Evolutionary conservation across 2,888 invertebrate genomes (phyloP).

Genomic region (Drosophila suboccidentalis): DNA sequence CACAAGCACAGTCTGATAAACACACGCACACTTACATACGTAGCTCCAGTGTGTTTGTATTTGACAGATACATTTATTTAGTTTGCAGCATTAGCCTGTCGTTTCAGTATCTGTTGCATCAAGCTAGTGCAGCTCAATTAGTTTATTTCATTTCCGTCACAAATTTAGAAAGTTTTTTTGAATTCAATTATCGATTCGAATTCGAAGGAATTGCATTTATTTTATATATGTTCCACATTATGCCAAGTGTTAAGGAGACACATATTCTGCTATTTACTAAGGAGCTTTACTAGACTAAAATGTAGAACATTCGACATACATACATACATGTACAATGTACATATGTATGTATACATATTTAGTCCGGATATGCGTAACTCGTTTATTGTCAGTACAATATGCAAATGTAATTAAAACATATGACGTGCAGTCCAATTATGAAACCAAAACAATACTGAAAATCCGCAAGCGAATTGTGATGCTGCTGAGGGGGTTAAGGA

Average conservation of each 20-base stretch:
- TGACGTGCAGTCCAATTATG: conserved; percentile 32
- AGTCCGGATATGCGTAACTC: conserved; percentile 43
- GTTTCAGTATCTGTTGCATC: conserved; percentile 15
- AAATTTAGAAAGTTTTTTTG: conserved; percentile 14
- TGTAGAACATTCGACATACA: background rate
- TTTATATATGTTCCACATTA: background rate
- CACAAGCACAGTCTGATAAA: conserved; percentile 15
- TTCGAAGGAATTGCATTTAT: background rate
- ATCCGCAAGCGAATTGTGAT: conserved; percentile 5
- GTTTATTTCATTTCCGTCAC: conserved; percentile 52
- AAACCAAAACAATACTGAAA: conserved; percentile 17
- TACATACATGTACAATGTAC: background rate
- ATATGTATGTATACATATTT: background rate
- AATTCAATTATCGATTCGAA: conserved; percentile 1
- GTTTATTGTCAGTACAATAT: conserved; percentile 60
- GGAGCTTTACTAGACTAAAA: background rate
- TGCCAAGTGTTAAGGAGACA: background rate
- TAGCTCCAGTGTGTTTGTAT: conserved; percentile 4
- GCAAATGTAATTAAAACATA: conserved; percentile 74
- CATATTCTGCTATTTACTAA: conserved; percentile 39
- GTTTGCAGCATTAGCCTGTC: conserved; percentile 32
- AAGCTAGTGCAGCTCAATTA: conserved; percentile 46
- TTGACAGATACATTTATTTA: conserved; percentile 33
- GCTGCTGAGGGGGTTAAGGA: background rate
- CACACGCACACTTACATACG: background rate